Evolutionary conservation across 2,113 vertebrate genomes (phyloP).

Genomic region (Embiotoca jacksoni): DNA sequence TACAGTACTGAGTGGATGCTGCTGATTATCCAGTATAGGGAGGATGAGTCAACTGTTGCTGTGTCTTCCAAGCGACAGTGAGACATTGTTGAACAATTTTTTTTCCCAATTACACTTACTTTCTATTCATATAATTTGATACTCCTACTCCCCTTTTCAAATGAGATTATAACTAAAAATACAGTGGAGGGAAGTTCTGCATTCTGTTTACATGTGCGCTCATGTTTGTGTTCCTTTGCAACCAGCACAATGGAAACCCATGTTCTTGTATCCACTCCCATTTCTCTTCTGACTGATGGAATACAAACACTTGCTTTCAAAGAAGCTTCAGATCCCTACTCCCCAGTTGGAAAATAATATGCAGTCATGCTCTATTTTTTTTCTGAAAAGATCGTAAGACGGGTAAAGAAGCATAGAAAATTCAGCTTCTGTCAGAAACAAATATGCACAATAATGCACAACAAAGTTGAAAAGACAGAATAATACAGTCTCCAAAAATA

Average conservation of each 20-base stretch:
- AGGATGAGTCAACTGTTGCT: conserved; percentile 81
- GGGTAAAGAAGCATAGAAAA: conserved; percentile 53
- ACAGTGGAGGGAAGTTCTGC: conserved; percentile 70
- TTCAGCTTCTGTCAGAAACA: conserved; percentile 53
- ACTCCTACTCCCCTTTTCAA: conserved; percentile 72
- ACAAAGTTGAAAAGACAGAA: conserved; percentile 65
- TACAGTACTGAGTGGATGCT: conserved; percentile 70
- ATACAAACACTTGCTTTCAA: conserved; percentile 64
- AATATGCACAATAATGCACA: conserved; percentile 67
- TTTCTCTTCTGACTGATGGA: conserved; percentile 56
- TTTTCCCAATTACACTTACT: conserved; percentile 61
- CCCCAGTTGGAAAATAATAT: conserved; percentile 55
- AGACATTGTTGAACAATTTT: conserved; percentile 67
- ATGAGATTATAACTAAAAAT: conserved; percentile 81
- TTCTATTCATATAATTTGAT: conserved; percentile 62
- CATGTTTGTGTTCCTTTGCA: conserved; percentile 51
- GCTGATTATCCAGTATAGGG: conserved; percentile 74
- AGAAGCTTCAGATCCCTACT: conserved; percentile 62
- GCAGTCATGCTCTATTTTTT: conserved; percentile 78
- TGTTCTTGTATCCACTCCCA: conserved; percentile 45
- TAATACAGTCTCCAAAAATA: conserved; percentile 52
- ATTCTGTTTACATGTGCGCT: conserved; percentile 63
- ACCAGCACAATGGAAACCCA: conserved; percentile 64
- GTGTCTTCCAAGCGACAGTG: conserved; percentile 63
- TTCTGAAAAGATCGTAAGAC: conserved; percentile 69